phyloP scores from a whole-genome alignment of 2,888 invertebrate species.

The Diplolepis rosae region DNA sequence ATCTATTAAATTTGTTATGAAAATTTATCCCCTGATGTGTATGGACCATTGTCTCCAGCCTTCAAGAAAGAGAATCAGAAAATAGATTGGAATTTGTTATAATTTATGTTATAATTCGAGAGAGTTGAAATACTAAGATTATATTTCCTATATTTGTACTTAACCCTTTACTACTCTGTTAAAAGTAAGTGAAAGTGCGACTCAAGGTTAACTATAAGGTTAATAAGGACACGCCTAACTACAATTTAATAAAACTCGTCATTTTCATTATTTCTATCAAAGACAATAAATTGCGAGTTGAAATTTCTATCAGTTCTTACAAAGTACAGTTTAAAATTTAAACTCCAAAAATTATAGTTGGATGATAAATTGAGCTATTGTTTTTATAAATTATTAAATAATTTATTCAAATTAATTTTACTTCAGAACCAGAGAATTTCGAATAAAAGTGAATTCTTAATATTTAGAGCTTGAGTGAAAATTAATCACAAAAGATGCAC shows the following conservation, averaged over 20 bases:
- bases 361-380: not conserved
- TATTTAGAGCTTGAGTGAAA: not conserved
- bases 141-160: no score
- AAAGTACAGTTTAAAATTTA: not conserved
- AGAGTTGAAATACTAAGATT: no score
- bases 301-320: not conserved
- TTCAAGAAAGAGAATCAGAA: not conserved
- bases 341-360: not conserved
- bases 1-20: no score
- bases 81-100: not conserved
- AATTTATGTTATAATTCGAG: no score
- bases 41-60: not conserved
- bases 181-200: slow-evolving; percentile 8
- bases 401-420: no score
- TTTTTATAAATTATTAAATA: not conserved
- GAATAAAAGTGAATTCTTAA: not conserved
- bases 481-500: slow-evolving; percentile 24
- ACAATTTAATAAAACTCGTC: not conserved
- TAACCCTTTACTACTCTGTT: not conserved
- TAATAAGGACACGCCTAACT: slow-evolving; percentile 9
- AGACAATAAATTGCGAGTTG: not conserved
- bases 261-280: not conserved
- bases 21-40: not conserved
- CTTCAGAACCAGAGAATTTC: not conserved
- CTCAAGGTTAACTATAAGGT: slow-evolving; percentile 1